phyloP scores from a whole-genome alignment of 2,888 invertebrate genomes.

The Caradrina kadenii region DNA sequence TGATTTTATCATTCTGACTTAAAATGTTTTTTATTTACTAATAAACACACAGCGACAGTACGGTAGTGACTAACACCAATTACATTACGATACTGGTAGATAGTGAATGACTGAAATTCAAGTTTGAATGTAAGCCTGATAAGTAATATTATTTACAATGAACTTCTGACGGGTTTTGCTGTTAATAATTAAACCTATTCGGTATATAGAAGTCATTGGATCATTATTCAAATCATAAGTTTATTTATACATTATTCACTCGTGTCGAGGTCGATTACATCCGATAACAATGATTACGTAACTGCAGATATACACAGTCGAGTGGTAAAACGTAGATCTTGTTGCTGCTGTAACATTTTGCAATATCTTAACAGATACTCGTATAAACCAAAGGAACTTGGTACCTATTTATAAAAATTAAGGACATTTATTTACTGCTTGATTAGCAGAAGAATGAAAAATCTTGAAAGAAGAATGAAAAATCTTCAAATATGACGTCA shows the following conservation, averaged over 20 bases:
- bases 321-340: constrained; percentile 1
- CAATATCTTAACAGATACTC: too few species aligned
- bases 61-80: constrained; percentile 30
- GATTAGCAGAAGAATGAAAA: not conserved
- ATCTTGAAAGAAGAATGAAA: too few species aligned
- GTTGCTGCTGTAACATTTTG: not conserved
- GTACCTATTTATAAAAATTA: not conserved
- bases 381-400: not conserved
- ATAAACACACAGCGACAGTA: constrained; percentile 6
- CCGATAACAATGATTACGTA: constrained; percentile 44
- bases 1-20: constrained; percentile 72
- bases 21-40: constrained; percentile 25
- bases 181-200: not conserved
- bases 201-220: not conserved
- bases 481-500: not conserved
- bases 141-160: not conserved
- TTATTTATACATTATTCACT: not conserved
- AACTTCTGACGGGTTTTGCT: not conserved
- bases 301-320: constrained; percentile 16
- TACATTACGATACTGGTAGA: constrained; percentile 39
- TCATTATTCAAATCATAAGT: not conserved
- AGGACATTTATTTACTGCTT: not conserved
- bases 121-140: not conserved
- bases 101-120: constrained; percentile 7
- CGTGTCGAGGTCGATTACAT: constrained; percentile 5